phyloP scores from a whole-genome alignment of 1,140 invertebrate species.

The Frieseomelitta varia region DNA sequence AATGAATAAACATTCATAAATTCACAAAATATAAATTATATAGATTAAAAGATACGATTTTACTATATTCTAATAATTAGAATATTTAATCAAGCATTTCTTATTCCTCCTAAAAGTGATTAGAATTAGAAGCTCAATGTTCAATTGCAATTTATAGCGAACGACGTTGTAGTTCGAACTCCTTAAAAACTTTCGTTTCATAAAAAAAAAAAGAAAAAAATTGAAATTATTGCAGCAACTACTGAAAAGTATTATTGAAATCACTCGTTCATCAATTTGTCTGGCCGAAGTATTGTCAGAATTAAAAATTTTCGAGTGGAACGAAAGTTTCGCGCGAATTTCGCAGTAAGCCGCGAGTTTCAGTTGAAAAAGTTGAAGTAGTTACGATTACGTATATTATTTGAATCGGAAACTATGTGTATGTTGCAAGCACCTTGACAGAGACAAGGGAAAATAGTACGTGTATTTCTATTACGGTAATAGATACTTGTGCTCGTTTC shows the following conservation, averaged over 20 bases:
- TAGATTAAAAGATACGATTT: not conserved
- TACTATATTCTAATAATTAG: not conserved
- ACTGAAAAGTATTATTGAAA: not conserved
- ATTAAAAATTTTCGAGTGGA: not conserved
- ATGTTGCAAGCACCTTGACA: not conserved
- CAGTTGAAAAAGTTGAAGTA: not conserved
- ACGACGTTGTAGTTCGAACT: not conserved
- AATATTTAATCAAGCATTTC: not conserved
- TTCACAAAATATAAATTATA: not conserved
- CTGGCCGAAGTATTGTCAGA: not conserved
- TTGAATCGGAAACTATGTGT: not conserved
- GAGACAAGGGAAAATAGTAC: not conserved
- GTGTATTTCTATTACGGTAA: slow-evolving; percentile 8
- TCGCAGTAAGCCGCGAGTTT: not conserved
- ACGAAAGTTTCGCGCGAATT: not conserved
- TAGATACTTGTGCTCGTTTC: slow-evolving; percentile 15
- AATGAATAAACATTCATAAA: not conserved
- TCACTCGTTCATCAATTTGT: not conserved
- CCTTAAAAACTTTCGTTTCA: not conserved
- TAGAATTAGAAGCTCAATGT: not conserved
- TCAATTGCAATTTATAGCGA: not conserved
- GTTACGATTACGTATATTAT: not conserved
- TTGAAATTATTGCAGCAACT: not conserved
- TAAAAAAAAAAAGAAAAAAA: not conserved
- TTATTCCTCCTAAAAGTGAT: not conserved